Conservation (phyloP, 2,797 vertebrate species). For the Forpus xanthops region DNA sequence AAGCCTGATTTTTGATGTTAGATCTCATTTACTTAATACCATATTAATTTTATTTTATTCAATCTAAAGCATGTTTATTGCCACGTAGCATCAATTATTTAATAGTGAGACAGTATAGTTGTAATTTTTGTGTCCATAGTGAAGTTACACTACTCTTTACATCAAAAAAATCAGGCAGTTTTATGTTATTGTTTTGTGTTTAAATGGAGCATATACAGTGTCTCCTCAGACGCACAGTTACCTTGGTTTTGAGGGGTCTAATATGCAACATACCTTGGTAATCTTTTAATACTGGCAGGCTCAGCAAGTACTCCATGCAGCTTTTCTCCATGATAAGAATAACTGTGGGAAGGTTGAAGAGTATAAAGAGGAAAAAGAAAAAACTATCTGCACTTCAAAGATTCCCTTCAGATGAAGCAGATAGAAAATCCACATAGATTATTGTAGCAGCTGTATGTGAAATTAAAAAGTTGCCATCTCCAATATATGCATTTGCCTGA, state of each 20-base stretch:
- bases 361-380: slow-evolving; percentile 12
- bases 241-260: not conserved
- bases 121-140: not conserved
- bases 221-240: not conserved
- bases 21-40: not conserved
- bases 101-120: not conserved
- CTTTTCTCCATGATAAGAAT: slow-evolving; percentile 12
- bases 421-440: slow-evolving; percentile 48
- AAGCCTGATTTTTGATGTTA: not conserved
- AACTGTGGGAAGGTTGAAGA: slow-evolving; percentile 44
- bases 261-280: not conserved
- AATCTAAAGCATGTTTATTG: not conserved
- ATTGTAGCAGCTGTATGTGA: slow-evolving; percentile 38
- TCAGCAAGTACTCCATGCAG: slow-evolving; percentile 14
- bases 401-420: slow-evolving; percentile 46
- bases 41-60: not conserved
- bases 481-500: slow-evolving; percentile 44
- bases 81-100: not conserved
- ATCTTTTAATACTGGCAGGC: slow-evolving; percentile 25
- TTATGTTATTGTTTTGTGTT: not conserved
- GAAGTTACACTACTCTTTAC: not conserved
- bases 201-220: not conserved
- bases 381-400: slow-evolving; percentile 62
- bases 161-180: not conserved
- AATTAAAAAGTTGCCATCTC: slow-evolving; percentile 47